Evolutionary conservation across 2,113 vertebrate genomes (phyloP), one percentile per base, ranked within the genome.

Genomic region (Rhynchomys soricoides): DNA sequence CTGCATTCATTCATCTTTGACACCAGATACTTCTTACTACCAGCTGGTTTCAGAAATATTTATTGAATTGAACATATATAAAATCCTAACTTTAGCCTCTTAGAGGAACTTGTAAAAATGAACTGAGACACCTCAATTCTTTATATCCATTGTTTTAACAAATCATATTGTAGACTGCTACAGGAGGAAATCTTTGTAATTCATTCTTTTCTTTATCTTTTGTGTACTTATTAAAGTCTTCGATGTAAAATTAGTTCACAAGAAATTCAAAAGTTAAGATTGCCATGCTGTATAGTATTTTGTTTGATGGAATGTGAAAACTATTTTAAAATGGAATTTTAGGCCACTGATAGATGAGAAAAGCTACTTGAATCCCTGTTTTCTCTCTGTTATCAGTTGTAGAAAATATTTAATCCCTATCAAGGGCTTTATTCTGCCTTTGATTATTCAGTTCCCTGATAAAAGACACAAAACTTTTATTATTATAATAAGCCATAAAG

Each of bases 71-170:
- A 91, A 74, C 8, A 12, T 93, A 87, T 70, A n/a, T 74, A 90
- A 88, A 48, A 82, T 79, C 2, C 75, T 90, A 94, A 91, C 45
- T 86, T 93, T 94, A 73, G 73, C 78, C 5, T 86, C 31, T 92
- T 40, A 1, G 1, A 45, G 75, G 40, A 62, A 81, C 24, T 62
- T 85, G 21, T 59, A 83, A 91, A 78, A 77, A 19, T 73, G 12
- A n/a, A 92, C 48, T 89, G 31, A 96, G 68, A 93, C 78, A 13
- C 13, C 59, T 95, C 48, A 52, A 55, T 96, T 5, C 48, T 86
- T 89, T 96, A 31, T 50, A 85, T 79, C 91, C 91, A 9, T 82
- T 45, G 66, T 87, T 37, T 86, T 96, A 96, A 95, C 68, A 66
- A 93, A 94, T 50, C 71, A 29, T 5, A 86, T 48, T 86, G 59